Evolutionary conservation across 2,113 vertebrate genomes (phyloP).

Genomic region (Danio rerio): DNA sequence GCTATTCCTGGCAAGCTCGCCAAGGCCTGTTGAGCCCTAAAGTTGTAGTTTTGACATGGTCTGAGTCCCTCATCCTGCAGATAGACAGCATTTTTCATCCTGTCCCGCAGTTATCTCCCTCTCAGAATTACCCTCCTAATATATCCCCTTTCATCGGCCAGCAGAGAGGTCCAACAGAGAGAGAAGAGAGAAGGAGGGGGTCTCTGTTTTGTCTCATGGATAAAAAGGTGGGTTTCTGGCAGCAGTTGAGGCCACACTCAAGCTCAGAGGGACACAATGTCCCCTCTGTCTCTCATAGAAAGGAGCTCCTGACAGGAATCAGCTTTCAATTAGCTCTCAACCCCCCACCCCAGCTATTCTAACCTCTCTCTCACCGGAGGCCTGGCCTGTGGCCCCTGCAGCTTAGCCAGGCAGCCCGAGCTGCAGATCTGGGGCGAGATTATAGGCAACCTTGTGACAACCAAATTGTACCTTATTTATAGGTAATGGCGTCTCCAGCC

Average conservation of each 20-base stretch:
- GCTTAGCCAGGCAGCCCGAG: constrained; percentile 58
- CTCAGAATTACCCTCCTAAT: constrained; percentile 72
- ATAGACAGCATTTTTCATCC: constrained; percentile 77
- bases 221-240: constrained; percentile 79
- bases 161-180: constrained; percentile 70
- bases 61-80: constrained; percentile 64
- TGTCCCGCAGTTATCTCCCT: constrained; percentile 76
- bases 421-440: constrained; percentile 64
- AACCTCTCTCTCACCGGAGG: constrained; percentile 58
- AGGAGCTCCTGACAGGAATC: constrained; percentile 81
- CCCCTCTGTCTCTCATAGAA: constrained; percentile 76
- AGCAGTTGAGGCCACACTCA: constrained; percentile 68
- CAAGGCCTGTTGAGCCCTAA: constrained; percentile 75
- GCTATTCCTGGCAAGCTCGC: constrained; percentile 58
- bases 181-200: constrained; percentile 52
- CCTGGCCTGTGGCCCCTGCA: constrained; percentile 57
- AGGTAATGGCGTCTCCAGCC: constrained; percentile 62
- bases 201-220: constrained; percentile 77
- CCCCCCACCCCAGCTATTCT: constrained; percentile 65
- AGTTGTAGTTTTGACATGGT: constrained; percentile 77
- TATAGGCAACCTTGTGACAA: constrained; percentile 65
- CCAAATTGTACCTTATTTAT: constrained; percentile 71
- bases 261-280: constrained; percentile 78
- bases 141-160: constrained; percentile 63
- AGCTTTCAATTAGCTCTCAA: constrained; percentile 79